phyloP scores from a whole-genome alignment of 2,888 invertebrate genomes.

The Eudemis profundana region DNA sequence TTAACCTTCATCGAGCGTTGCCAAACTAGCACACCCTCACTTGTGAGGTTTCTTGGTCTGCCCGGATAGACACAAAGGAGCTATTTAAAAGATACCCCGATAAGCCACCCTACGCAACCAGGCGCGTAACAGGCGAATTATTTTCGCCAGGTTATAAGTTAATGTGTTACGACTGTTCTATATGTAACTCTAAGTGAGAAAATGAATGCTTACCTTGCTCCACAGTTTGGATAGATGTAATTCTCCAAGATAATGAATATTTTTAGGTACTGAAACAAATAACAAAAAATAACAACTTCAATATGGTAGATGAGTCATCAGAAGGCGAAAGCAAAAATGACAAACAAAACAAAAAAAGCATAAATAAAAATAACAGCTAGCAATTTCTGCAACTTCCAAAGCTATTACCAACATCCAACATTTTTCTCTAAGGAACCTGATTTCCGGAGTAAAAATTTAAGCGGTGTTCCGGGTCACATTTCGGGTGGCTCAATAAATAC shows the following conservation, averaged over 20 bases:
- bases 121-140: slow-evolving; percentile 54
- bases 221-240: no score
- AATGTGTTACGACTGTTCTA: slow-evolving; percentile 32
- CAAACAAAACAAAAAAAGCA: neutral
- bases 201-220: neutral
- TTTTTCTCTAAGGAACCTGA: slow-evolving; percentile 37
- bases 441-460: slow-evolving; percentile 33
- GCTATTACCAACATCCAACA: slow-evolving; percentile 30
- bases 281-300: neutral
- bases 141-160: slow-evolving; percentile 46
- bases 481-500: slow-evolving; percentile 45
- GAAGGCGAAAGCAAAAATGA: neutral
- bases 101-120: slow-evolving; percentile 52
- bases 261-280: no score
- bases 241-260: no score
- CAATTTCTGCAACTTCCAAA: slow-evolving; percentile 21
- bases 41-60: slow-evolving; percentile 35
- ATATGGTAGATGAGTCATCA: neutral
- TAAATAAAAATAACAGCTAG: slow-evolving; percentile 22
- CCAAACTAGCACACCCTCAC: slow-evolving; percentile 1
- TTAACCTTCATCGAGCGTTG: slow-evolving; percentile 3
- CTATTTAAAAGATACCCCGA: slow-evolving; percentile 67
- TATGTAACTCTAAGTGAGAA: neutral
- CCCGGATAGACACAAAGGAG: slow-evolving; percentile 56
- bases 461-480: slow-evolving; percentile 45